Evolutionary conservation across 1,140 invertebrate genomes (phyloP).

Genomic region (Arctopsyche grandis): DNA sequence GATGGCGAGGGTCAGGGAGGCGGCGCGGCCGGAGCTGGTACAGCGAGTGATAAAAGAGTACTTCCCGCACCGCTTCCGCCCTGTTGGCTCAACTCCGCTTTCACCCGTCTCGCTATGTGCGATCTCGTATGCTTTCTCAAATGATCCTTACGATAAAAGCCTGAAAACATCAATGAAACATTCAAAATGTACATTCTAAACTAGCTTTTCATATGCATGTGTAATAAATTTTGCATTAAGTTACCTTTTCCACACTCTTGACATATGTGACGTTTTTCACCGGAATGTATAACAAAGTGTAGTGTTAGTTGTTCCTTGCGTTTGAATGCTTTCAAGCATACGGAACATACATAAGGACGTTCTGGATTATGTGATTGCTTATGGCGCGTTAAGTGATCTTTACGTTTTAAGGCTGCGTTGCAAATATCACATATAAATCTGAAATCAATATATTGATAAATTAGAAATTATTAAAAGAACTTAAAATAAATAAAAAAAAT

Average conservation of each 20-base stretch:
- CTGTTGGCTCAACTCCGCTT: conserved; percentile 81
- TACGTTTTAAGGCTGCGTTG: conserved; percentile 83
- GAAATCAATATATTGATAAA: conserved; percentile 49
- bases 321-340: conserved; percentile 86
- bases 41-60: conserved; percentile 50
- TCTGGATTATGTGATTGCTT: conserved; percentile 86
- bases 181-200: conserved; percentile 7
- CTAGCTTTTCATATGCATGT: not conserved
- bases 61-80: conserved; percentile 57
- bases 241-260: conserved; percentile 86
- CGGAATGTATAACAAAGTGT: conserved; percentile 87
- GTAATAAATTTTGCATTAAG: not conserved
- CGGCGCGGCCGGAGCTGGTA: conserved; percentile 55
- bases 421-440: conserved; percentile 88
- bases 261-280: conserved; percentile 86
- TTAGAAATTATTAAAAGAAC: conserved; percentile 17
- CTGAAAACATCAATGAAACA: conserved; percentile 56
- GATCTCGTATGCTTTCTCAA: conserved; percentile 83
- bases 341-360: conserved; percentile 82
- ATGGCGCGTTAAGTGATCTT: conserved; percentile 83
- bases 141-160: conserved; percentile 80
- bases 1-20: conserved; percentile 52
- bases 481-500: not conserved
- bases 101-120: conserved; percentile 82
- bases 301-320: conserved; percentile 85